Evolutionary conservation across 2,797 vertebrate genomes (phyloP).

Genomic region (Paedocypris micromegethes): DNA sequence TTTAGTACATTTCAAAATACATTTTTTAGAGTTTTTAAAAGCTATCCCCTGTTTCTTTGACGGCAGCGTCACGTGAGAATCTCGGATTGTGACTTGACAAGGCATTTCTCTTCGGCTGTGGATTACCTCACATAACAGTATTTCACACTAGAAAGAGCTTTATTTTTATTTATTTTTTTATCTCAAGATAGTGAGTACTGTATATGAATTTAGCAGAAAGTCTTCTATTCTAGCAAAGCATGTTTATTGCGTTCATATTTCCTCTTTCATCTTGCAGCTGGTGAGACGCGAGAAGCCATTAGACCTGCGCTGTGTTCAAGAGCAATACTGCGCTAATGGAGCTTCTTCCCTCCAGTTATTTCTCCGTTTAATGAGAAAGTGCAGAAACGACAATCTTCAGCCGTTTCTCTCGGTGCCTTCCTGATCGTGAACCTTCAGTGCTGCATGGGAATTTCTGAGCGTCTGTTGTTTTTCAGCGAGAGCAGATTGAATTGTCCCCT

Average conservation of each 20-base stretch:
- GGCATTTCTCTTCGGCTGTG: no score
- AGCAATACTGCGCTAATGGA: constrained; percentile 49
- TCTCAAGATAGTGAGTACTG: constrained; percentile 42
- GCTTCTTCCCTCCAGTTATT: constrained; percentile 46
- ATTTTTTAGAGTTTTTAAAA: no score
- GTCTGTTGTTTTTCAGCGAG: constrained; percentile 3
- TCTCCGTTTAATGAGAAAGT: constrained; percentile 43
- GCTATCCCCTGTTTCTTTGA: no score
- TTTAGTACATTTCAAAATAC: no score
- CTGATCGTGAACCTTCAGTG: constrained; percentile 33
- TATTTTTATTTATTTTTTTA: constrained; percentile 26
- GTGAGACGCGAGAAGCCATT: constrained; percentile 43
- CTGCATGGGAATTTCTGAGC: background rate
- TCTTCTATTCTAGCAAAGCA: constrained; percentile 16
- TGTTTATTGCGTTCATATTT: constrained; percentile 30
- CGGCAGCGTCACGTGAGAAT: no score
- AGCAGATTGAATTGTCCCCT: no score
- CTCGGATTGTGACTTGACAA: no score
- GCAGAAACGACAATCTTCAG: constrained; percentile 36
- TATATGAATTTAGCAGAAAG: constrained; percentile 38
- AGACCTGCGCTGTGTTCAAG: constrained; percentile 37
- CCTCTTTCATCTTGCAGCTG: constrained; percentile 23
- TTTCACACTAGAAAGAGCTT: constrained; percentile 39
- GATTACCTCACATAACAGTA: constrained; percentile 8
- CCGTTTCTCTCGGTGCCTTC: constrained; percentile 29